phyloP scores from a whole-genome alignment of 35 echinoderm and acorn worm species.

The Holothuria glaberrima region DNA sequence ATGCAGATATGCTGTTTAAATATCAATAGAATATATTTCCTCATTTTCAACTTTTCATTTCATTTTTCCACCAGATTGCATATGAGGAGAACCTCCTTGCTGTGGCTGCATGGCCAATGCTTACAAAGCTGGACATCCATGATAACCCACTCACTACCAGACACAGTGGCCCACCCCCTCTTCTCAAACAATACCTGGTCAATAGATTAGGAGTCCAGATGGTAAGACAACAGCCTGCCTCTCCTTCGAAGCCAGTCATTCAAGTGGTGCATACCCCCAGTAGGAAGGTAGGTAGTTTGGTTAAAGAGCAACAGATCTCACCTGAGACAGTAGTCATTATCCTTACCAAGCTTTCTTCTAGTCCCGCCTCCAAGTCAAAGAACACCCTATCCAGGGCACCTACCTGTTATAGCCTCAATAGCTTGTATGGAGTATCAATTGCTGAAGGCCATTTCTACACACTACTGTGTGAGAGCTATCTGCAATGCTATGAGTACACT shows the following conservation, averaged over 20 bases:
- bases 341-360: no score
- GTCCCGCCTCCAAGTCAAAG: no score
- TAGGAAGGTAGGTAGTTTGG: conserved; percentile 70
- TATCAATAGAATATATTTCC: background rate
- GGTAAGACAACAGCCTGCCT: conserved; percentile 63
- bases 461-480: no score
- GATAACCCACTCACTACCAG: conserved; percentile 91
- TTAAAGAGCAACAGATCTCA: no score
- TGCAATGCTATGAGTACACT: no score
- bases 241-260: conserved; percentile 57
- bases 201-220: conserved; percentile 83
- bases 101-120: conserved; percentile 95
- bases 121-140: conserved; percentile 82
- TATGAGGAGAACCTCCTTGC: conserved; percentile 86
- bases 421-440: no score
- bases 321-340: no score
- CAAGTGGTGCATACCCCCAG: conserved; percentile 65
- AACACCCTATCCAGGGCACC: no score
- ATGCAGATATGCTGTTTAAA: no score
- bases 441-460: no score
- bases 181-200: conserved; percentile 81
- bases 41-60: background rate
- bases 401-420: no score
- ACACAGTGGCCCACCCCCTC: conserved; percentile 84
- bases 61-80: conserved; percentile 65